Conservation (phyloP, 2,888 invertebrate species). For the Lasioglossum vierecki region DNA sequence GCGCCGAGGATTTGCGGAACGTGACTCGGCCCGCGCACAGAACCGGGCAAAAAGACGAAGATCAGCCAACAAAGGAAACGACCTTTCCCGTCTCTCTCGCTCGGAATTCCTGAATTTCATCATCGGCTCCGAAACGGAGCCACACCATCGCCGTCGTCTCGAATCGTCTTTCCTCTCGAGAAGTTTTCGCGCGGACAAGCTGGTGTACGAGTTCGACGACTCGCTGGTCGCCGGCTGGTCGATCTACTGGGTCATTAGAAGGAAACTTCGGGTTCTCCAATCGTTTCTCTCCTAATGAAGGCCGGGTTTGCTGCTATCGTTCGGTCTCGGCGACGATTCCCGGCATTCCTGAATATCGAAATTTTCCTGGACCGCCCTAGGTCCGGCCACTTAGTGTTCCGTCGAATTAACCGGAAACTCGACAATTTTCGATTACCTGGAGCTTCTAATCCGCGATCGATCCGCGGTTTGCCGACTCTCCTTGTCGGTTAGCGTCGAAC, state of each 20-base stretch:
- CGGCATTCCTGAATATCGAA: constrained; percentile 14
- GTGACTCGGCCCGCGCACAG: constrained; percentile 31
- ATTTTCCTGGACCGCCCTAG: background rate
- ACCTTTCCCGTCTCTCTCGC: background rate
- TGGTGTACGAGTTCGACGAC: background rate
- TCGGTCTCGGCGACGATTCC: background rate
- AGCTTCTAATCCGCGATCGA: constrained; percentile 37
- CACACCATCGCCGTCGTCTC: background rate
- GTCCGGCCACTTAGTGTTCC: background rate
- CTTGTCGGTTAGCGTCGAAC: constrained; percentile 23
- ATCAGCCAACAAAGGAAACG: constrained; percentile 21
- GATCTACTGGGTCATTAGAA: background rate
- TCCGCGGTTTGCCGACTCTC: constrained; percentile 28
- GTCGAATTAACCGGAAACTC: constrained; percentile 22
- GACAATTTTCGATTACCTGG: constrained; percentile 35
- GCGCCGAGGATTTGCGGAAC: constrained; percentile 15
- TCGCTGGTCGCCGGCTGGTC: background rate
- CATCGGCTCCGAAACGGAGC: background rate
- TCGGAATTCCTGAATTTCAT: background rate
- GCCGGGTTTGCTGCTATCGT: constrained; percentile 3
- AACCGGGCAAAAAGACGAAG: background rate
- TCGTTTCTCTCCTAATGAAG: background rate
- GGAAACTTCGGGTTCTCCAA: background rate
- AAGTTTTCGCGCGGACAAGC: background rate
- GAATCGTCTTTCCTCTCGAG: background rate